Percentiles rank a stretch among this genome's conserved stretches.
Conservation (phyloP, 2,797 vertebrate species). For the Lepilemur ruficaudatus region DNA sequence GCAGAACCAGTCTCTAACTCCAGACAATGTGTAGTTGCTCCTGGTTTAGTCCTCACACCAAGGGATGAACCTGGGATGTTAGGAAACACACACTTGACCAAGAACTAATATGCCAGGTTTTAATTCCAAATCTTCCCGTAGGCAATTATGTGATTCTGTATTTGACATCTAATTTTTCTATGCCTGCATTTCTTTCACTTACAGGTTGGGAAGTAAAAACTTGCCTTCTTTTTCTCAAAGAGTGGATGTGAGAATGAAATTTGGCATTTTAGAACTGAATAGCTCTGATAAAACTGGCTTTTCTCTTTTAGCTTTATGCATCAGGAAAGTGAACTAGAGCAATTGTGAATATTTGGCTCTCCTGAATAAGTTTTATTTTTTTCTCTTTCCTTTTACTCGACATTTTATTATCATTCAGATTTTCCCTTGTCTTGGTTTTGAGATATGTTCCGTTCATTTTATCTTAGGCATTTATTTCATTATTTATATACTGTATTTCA, state of each 20-base stretch:
- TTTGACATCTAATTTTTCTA: background rate
- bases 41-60: background rate
- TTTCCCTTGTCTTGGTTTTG: background rate
- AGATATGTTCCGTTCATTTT: background rate
- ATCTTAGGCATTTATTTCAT: background rate
- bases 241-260: background rate
- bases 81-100: background rate
- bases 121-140: background rate
- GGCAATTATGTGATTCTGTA: background rate
- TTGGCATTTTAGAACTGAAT: background rate
- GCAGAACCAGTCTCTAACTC: background rate
- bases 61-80: background rate
- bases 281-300: background rate
- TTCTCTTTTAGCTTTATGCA: background rate
- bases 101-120: background rate
- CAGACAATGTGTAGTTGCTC: rapidly evolving
- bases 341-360: background rate
- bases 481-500: background rate
- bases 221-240: background rate
- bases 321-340: background rate
- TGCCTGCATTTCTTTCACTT: background rate
- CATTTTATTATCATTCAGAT: background rate
- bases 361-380: background rate
- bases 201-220: background rate
- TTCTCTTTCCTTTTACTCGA: background rate